These are phyloP conservation scores for Chaenocephalus aceratus DNA, from an alignment of 2,113 vertebrate species.

Conservation along the genomic window DNA sequence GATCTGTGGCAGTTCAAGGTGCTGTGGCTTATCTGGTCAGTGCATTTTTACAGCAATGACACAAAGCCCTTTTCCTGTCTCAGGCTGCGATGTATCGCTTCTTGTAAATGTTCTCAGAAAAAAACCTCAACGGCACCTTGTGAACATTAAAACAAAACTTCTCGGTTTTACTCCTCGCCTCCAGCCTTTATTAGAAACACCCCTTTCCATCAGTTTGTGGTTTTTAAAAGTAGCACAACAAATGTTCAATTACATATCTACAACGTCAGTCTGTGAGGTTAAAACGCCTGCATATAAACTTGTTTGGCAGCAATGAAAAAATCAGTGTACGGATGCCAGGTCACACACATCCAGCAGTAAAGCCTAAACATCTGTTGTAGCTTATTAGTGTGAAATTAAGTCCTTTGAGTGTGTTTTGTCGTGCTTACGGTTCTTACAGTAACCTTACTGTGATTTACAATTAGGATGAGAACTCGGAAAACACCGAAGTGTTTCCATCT, in stretches of 20 bases:
- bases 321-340: conserved; percentile 36
- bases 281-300: conserved; percentile 41
- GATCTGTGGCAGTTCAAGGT: conserved; percentile 60
- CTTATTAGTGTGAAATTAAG: conserved; percentile 61
- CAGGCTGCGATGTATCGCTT: conserved; percentile 70
- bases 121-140: conserved; percentile 50
- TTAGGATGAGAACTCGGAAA: conserved; percentile 40
- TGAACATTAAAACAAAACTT: conserved; percentile 52
- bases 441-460: conserved; percentile 59
- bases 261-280: conserved; percentile 2
- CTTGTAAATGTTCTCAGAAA: conserved; percentile 76
- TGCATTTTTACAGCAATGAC: conserved; percentile 58
- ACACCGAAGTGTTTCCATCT: conserved; percentile 38
- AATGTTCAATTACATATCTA: not conserved
- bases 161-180: conserved; percentile 66
- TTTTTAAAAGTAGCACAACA: conserved; percentile 53
- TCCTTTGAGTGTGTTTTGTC: conserved; percentile 36
- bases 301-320: conserved; percentile 70
- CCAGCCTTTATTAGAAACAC: conserved; percentile 4
- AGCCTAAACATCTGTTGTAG: conserved; percentile 55
- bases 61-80: conserved; percentile 76
- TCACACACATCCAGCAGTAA: conserved; percentile 40
- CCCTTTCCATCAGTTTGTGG: conserved; percentile 27
- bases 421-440: conserved; percentile 41
- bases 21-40: conserved; percentile 80